Conservation (phyloP, 2,113 vertebrate genomes). For the Choloepus hoffmanni region DNA sequence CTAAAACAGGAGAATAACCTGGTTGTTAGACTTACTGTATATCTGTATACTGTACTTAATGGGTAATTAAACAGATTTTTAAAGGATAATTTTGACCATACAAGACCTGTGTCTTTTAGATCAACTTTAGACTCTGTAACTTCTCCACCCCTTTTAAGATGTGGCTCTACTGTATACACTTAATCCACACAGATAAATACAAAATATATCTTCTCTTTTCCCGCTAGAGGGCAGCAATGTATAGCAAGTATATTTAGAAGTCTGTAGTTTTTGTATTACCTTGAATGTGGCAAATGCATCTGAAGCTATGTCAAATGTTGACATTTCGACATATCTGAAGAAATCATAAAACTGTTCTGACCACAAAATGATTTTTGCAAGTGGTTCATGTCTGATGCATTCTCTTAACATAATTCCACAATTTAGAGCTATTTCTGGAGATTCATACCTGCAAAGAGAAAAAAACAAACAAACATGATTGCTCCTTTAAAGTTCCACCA, state of each 20-base stretch:
- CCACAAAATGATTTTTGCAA: constrained; percentile 93
- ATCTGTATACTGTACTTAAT: neutral
- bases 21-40: neutral
- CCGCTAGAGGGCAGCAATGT: constrained; percentile 71
- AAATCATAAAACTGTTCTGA: constrained; percentile 94
- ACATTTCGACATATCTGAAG: constrained; percentile 94
- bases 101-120: neutral
- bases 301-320: no score
- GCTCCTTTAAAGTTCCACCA: neutral
- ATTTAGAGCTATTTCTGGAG: constrained; percentile 92
- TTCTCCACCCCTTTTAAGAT: neutral
- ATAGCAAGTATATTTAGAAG: neutral
- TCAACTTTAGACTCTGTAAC: neutral
- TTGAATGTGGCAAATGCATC: constrained; percentile 93
- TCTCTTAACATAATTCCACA: constrained; percentile 93
- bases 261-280: constrained; percentile 81
- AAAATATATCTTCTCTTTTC: neutral
- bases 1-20: neutral
- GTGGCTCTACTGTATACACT: neutral
- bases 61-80: neutral
- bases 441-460: constrained; percentile 88
- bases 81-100: neutral
- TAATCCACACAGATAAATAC: neutral
- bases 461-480: constrained; percentile 28
- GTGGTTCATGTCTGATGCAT: constrained; percentile 92